phyloP scores from a whole-genome alignment of 2,113 vertebrate species.

The Campylorhamphus procurvoides region DNA sequence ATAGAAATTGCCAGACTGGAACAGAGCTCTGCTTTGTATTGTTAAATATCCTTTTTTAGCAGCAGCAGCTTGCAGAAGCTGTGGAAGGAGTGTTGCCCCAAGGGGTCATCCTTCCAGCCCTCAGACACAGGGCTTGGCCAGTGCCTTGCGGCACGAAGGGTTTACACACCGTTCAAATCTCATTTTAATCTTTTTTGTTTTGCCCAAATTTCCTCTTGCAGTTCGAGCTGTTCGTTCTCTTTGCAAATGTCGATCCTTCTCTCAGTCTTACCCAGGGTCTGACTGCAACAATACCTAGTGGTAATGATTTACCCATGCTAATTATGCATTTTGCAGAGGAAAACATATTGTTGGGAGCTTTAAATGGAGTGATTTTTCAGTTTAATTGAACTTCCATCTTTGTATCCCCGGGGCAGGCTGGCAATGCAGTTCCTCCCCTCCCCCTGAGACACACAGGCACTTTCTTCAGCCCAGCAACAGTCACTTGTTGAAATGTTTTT shows the following conservation, averaged over 20 bases:
- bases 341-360: neutral
- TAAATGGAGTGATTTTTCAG: constrained; percentile 15
- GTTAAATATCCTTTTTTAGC: neutral
- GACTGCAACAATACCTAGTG: neutral
- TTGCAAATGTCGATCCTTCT: neutral
- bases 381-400: constrained; percentile 23
- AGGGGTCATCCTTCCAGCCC: neutral
- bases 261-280: neutral
- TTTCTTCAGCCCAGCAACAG: neutral
- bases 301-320: constrained; percentile 35
- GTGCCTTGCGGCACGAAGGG: neutral
- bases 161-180: neutral
- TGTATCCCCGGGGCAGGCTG: neutral
- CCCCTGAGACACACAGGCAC: neutral
- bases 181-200: neutral
- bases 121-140: neutral
- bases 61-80: neutral
- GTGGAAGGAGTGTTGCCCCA: neutral
- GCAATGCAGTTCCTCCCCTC: neutral
- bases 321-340: neutral
- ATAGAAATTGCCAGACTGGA: constrained; percentile 43
- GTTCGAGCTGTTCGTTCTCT: neutral
- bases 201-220: neutral
- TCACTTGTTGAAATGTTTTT: constrained; percentile 17
- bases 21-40: neutral